phyloP scores from a whole-genome alignment of 2,888 invertebrate genomes.

The Phortica magna region DNA sequence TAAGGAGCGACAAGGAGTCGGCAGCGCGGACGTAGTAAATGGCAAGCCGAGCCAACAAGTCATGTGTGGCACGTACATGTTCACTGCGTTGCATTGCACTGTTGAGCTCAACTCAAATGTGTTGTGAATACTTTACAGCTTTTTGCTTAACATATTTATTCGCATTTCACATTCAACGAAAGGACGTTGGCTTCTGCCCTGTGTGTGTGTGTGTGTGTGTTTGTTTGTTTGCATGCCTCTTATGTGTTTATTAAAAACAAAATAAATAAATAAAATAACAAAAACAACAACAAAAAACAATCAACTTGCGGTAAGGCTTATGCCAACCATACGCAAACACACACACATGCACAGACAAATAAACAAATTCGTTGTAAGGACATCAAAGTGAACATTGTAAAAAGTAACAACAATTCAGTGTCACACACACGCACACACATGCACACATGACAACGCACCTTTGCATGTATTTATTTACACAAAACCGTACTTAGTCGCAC shows the following conservation, averaged over 20 bases:
- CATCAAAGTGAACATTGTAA: slow-evolving; percentile 37
- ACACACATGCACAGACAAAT: background rate
- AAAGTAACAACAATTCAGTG: slow-evolving; percentile 58
- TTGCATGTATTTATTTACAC: background rate
- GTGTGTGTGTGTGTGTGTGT: slow-evolving; percentile 21
- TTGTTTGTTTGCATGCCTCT: slow-evolving; percentile 31
- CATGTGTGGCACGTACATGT: slow-evolving; percentile 1
- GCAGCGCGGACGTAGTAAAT: background rate
- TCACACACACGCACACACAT: slow-evolving; percentile 42
- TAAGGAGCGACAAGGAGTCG: background rate
- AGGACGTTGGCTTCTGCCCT: background rate
- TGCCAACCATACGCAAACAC: background rate
- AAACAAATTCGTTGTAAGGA: background rate
- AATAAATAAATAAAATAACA: background rate
- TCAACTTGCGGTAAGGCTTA: slow-evolving; percentile 21
- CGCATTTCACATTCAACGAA: slow-evolving; percentile 17
- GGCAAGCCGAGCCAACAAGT: background rate
- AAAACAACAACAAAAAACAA: background rate
- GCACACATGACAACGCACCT: slow-evolving; percentile 23
- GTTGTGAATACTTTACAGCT: slow-evolving; percentile 11
- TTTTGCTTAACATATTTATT: slow-evolving; percentile 17
- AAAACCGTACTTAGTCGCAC: background rate
- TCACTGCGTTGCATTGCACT: background rate
- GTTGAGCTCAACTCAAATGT: background rate
- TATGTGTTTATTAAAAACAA: slow-evolving; percentile 43